A percentile compares a stretch with the other conserved stretches of the same genome.
phyloP scores from a whole-genome alignment of 2,888 invertebrate species.

The Chaitophorus viminalis region DNA sequence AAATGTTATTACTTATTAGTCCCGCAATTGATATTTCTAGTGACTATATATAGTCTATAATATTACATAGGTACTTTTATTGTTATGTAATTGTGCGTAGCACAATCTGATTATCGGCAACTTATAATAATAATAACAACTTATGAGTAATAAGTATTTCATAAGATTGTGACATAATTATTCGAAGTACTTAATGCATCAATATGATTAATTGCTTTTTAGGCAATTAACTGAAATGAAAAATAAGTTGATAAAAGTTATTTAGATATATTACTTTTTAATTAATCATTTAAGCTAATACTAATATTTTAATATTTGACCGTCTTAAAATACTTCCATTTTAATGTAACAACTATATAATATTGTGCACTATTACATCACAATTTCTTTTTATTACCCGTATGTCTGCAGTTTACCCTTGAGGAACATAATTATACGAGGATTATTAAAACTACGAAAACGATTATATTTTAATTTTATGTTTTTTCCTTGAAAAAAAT shows the following conservation, averaged over 20 bases:
- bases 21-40: too few species aligned
- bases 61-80: too few species aligned
- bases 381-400: not conserved
- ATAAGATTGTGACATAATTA: too few species aligned
- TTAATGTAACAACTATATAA: not conserved
- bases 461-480: not conserved
- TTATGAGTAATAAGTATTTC: too few species aligned
- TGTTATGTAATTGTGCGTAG: too few species aligned
- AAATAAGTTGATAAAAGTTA: not conserved
- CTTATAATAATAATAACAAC: too few species aligned
- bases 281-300: not conserved
- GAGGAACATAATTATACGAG: not conserved
- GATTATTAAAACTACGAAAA: not conserved
- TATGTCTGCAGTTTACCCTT: not conserved
- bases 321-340: not conserved
- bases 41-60: too few species aligned
- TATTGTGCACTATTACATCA: not conserved
- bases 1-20: too few species aligned
- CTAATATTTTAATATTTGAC: not conserved
- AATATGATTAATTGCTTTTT: too few species aligned
- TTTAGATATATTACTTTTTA: not conserved
- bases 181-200: too few species aligned
- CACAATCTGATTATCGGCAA: too few species aligned
- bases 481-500: too few species aligned
- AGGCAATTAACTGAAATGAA: not conserved